phyloP scores from a whole-genome alignment of 1,140 invertebrate species.

The Drosophila aff. region DNA sequence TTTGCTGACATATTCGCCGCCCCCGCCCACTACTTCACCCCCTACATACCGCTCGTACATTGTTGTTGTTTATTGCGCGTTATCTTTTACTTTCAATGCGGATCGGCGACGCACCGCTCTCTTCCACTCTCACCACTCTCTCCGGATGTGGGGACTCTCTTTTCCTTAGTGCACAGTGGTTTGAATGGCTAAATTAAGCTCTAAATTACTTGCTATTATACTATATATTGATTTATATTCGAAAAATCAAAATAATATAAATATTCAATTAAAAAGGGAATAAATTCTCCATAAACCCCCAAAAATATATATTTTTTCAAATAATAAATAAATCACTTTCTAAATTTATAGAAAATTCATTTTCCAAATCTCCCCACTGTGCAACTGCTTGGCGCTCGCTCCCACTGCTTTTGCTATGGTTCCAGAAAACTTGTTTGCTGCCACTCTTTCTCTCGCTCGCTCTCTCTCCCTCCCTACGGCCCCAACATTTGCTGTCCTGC shows the following conservation, averaged over 20 bases:
- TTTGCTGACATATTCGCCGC: slow-evolving; percentile 51
- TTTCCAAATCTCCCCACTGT: slow-evolving; percentile 12
- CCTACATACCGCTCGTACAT: slow-evolving; percentile 2
- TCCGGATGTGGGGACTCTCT: slow-evolving; percentile 19
- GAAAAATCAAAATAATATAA: too few species aligned
- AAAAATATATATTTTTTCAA: too few species aligned
- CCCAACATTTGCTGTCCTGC: slow-evolving; percentile 26
- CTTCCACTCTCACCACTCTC: slow-evolving; percentile 17
- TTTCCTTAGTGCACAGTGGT: slow-evolving; percentile 8
- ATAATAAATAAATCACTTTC: too few species aligned
- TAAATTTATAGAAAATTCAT: not conserved
- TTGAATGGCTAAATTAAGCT: too few species aligned
- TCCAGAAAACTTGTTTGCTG: slow-evolving; percentile 70
- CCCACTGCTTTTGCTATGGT: slow-evolving; percentile 41
- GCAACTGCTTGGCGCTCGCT: slow-evolving; percentile 26
- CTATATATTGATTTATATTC: not conserved
- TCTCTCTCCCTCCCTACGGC: slow-evolving; percentile 6
- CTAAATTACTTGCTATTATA: not conserved
- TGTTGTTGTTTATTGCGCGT: slow-evolving; percentile 71
- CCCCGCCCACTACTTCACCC: not conserved
- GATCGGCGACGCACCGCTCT: slow-evolving; percentile 46
- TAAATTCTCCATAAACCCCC: too few species aligned
- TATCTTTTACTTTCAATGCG: slow-evolving; percentile 79
- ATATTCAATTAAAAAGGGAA: too few species aligned
- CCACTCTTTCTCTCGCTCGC: slow-evolving; percentile 10